These are phyloP conservation scores for Suncus etruscus DNA, from an alignment of 2,113 vertebrate species.

Conservation along the genomic window DNA sequence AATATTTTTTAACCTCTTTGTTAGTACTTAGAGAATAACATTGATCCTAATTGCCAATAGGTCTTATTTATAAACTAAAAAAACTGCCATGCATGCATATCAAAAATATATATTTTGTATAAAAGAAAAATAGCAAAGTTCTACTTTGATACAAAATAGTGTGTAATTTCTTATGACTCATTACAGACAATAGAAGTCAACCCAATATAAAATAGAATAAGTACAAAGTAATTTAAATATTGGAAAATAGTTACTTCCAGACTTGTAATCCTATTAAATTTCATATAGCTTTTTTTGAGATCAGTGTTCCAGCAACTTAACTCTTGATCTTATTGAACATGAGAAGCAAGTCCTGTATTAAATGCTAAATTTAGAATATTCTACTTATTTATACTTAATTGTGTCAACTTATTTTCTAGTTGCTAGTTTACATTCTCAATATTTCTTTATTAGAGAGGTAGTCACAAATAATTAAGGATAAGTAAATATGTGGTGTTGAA, in stretches of 20 bases:
- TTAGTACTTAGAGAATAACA: background rate
- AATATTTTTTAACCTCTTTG: background rate
- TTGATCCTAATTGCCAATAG: background rate
- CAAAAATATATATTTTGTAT: background rate
- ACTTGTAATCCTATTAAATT: background rate
- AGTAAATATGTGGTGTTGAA: no score
- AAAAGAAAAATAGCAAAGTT: background rate
- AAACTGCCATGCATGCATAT: background rate
- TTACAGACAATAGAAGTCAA: background rate
- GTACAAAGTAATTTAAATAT: slow-evolving; percentile 41
- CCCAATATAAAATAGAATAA: background rate
- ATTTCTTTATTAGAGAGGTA: background rate
- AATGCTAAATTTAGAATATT: background rate
- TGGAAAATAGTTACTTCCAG: background rate
- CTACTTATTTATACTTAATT: slow-evolving; percentile 24
- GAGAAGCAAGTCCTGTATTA: background rate
- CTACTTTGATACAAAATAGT: background rate
- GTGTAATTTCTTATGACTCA: background rate
- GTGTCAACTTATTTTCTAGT: slow-evolving; percentile 25
- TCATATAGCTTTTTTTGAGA: slow-evolving; percentile 16
- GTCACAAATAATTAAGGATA: background rate
- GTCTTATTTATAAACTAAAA: slow-evolving; percentile 29
- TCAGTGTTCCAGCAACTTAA: slow-evolving; percentile 5
- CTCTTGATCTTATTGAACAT: slow-evolving; percentile 39
- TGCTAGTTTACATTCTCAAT: background rate